These are phyloP conservation scores for Bombus cullumanus DNA, from an alignment of 1,140 invertebrate species.

Conservation along the genomic window DNA sequence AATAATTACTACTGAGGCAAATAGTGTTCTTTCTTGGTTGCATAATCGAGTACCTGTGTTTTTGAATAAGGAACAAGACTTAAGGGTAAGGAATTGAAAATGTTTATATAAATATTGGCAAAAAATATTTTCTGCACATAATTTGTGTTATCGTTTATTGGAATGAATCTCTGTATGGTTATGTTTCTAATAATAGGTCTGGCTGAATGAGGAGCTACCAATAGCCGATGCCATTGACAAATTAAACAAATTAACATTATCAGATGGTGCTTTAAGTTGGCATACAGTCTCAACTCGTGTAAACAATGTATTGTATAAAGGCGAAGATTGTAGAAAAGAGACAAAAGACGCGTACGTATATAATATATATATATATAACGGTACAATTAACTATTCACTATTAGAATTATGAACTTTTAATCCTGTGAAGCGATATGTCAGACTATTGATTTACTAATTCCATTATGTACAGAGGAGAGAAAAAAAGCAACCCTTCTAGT, in stretches of 20 bases:
- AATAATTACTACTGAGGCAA: constrained; percentile 90
- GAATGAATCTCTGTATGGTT: constrained; percentile 23
- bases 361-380: not conserved
- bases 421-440: constrained; percentile 45
- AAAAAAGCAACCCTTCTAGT: constrained; percentile 59
- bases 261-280: constrained; percentile 83
- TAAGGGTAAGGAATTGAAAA: constrained; percentile 83
- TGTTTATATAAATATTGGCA: not conserved
- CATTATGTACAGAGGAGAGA: constrained; percentile 63
- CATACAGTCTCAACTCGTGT: constrained; percentile 88
- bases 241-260: constrained; percentile 67
- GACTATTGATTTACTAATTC: constrained; percentile 69
- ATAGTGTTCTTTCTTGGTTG: constrained; percentile 87
- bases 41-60: constrained; percentile 93
- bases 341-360: constrained; percentile 71
- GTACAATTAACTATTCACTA: constrained; percentile 30
- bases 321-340: constrained; percentile 86
- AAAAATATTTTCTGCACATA: not conserved
- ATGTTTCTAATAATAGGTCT: constrained; percentile 82
- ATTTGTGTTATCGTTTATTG: too few relatives aligned
- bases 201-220: constrained; percentile 87
- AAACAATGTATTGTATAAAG: constrained; percentile 89
- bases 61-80: constrained; percentile 87
- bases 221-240: constrained; percentile 61
- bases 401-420: constrained; percentile 48